phyloP scores from a whole-genome alignment of 2,797 vertebrate genomes.

The Hylomyscus alleni region DNA sequence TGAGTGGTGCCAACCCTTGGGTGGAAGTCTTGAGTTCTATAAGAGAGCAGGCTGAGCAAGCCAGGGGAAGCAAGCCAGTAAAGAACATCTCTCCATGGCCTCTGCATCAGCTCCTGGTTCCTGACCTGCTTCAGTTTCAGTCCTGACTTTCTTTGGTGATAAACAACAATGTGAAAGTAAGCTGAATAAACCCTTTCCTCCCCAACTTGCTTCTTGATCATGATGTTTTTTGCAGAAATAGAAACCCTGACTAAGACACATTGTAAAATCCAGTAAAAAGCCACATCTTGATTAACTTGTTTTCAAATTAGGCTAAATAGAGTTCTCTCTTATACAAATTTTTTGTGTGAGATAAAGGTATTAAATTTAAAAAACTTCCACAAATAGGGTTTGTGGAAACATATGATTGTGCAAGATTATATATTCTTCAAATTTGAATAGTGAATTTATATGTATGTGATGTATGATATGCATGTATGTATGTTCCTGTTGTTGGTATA shows the following conservation, averaged over 20 bases:
- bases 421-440: not conserved
- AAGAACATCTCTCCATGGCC: too few species aligned
- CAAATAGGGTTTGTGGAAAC: not conserved
- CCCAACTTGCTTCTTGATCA: too few species aligned
- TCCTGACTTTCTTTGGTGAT: too few species aligned
- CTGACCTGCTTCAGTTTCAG: too few species aligned
- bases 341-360: not conserved
- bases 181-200: too few species aligned
- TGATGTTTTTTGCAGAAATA: too few species aligned
- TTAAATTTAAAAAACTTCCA: slow-evolving; percentile 11
- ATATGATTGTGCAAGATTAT: not conserved
- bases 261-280: slow-evolving; percentile 40
- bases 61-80: too few species aligned
- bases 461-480: not conserved
- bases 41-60: too few species aligned
- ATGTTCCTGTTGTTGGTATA: not conserved
- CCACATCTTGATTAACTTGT: slow-evolving; percentile 29
- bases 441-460: not conserved
- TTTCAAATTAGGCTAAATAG: not conserved
- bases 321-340: not conserved
- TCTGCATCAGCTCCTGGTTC: too few species aligned
- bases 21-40: too few species aligned
- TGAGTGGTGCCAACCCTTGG: too few species aligned
- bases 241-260: not conserved
- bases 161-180: too few species aligned